Evolutionary conservation across 2,797 vertebrate species (phyloP), one percentile per base, ranked within the genome.

Genomic region (Pelobates cultripes): DNA sequence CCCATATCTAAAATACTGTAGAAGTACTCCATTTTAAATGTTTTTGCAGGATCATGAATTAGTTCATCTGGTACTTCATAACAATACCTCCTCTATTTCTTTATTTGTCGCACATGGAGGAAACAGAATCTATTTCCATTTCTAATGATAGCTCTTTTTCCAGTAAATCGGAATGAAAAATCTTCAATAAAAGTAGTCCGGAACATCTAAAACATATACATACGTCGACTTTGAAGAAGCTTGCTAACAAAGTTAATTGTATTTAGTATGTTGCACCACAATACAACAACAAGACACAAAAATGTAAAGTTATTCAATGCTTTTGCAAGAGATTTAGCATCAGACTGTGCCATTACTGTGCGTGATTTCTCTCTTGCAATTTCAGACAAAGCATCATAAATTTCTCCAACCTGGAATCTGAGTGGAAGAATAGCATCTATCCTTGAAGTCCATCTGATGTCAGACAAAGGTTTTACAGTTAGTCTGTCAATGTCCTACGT

Each of bases 381-480:
- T 28, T 28, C 2, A 28, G 28, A 28, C 28, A 28, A 28, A 28
- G 28, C 28, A 28, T 28, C 28, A 28, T 28, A 1, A 28, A 28
- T 28, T 28, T 28, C 28, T 28, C 28, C 28, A 28, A 28, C 28
- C 28, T 28, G 28, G 28, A 28, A 28, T 28, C 28, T 28, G 28
- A 28, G 28, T 28, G 28, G 28, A 28, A 28, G 28, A 28, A 28
- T 28, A 28, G 28, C 28, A 66, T 28, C 63, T 66, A 66, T 41
- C 28, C 63, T 66, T 66, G 63, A 66, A 66, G 63, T n/a, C 63
- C n/a, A 66, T 66, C 14, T 66, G 17, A 17, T 0, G 17, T 66
- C 63, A 66, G 17, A 66, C 17, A 66, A 66, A 41, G 63, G 63
- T 66, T 66, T 66, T 66, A 41, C 63, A 9, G 63, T 66, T 66